Conservation (phyloP, 2,888 invertebrate genomes). For the Diplazon laetatorius region DNA sequence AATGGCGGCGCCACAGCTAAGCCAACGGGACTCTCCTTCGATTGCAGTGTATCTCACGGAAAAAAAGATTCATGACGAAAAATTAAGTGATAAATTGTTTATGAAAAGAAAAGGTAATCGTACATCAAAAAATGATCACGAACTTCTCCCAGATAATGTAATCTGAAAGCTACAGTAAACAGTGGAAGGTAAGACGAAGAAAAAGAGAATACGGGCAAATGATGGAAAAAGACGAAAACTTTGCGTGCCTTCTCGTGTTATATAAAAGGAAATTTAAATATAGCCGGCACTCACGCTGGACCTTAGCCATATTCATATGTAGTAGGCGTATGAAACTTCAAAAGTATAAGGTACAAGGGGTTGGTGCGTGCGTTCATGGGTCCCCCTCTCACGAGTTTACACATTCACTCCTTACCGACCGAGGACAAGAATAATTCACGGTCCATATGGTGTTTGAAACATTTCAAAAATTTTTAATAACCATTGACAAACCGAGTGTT, state of each 20-base stretch:
- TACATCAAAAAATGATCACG: no score
- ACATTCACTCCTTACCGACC: background rate
- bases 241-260: constrained; percentile 72
- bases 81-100: no score
- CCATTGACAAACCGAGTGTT: no score
- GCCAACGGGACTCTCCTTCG: no score
- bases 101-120: no score
- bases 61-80: no score
- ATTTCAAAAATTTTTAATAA: no score
- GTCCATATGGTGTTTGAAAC: no score
- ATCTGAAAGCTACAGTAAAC: background rate
- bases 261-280: constrained; percentile 75
- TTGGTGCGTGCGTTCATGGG: background rate
- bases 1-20: no score
- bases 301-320: constrained; percentile 73
- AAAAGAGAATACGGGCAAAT: background rate
- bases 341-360: background rate
- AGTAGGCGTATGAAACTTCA: constrained; percentile 4
- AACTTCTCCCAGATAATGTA: no score
- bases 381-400: background rate
- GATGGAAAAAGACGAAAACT: constrained; percentile 22
- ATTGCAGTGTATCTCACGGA: no score
- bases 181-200: background rate
- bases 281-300: constrained; percentile 76
- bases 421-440: no score